Evolutionary conservation across 2,888 invertebrate species (phyloP).

Genomic region (Hirtodrosophila histrioides): DNA sequence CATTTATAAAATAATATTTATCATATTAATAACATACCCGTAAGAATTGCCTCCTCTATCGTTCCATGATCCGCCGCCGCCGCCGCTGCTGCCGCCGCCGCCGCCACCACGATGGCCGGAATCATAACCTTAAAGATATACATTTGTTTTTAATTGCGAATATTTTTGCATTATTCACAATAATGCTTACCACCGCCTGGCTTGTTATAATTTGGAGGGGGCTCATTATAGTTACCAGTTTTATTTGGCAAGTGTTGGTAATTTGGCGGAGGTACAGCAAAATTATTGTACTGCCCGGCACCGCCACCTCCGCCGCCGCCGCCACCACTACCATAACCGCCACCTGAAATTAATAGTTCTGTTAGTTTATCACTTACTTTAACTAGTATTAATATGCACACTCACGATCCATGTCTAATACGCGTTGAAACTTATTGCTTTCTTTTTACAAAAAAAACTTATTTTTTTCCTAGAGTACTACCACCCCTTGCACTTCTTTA

Average conservation of each 20-base stretch:
- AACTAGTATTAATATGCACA: constrained; percentile 16
- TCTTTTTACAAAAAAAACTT: constrained; percentile 5
- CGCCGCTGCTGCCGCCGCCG: constrained; percentile 71
- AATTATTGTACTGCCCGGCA: constrained; percentile 82
- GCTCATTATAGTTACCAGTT: constrained; percentile 82
- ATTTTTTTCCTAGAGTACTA: constrained; percentile 2
- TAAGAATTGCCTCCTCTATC: constrained; percentile 78
- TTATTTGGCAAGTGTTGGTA: constrained; percentile 81
- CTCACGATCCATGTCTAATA: constrained; percentile 77
- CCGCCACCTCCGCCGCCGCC: constrained; percentile 63
- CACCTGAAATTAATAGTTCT: constrained; percentile 53
- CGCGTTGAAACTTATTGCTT: constrained; percentile 15
- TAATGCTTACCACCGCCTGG: constrained; percentile 73
- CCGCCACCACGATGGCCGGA: constrained; percentile 74
- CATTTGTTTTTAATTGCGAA: constrained; percentile 7
- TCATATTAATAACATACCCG: constrained; percentile 81
- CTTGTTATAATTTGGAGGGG: constrained; percentile 82
- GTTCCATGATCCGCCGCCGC: constrained; percentile 76
- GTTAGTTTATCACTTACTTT: neutral
- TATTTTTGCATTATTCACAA: neutral
- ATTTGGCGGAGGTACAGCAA: constrained; percentile 83
- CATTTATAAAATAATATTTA: constrained; percentile 15
- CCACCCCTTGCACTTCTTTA: constrained; percentile 1
- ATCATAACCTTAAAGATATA: constrained; percentile 79
- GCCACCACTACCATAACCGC: constrained; percentile 61